Evolutionary conservation across 1,140 invertebrate species (phyloP), one percentile per base, ranked within the genome.

Genomic region (Hyles vespertilio): DNA sequence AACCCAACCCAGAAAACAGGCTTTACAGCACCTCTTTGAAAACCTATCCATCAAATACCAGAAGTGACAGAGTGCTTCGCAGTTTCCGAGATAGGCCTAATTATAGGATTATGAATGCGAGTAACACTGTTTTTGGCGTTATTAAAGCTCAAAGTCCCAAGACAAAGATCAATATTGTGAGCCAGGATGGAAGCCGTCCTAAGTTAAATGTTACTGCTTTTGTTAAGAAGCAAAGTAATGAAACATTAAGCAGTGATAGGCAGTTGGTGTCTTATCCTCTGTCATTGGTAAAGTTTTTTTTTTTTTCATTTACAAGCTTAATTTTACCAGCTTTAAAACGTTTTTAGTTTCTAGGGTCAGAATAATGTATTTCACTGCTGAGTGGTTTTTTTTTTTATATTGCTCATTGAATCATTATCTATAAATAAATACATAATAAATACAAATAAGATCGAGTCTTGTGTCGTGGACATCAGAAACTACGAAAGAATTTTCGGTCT

Each of bases 51-150:
- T 58, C 6, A 67, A 54, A 5, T n/a, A 46, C 34, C 56, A 12
- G 6, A 10, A 76, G 76, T 56, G 78, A 79, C 53, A 61, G 78
- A 57, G 68, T 81, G 1, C 48, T 84, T 10, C 62, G 77, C 10
- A 84, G 81, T 48, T 54, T 9, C 40, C 34, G 22, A 9, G 50
- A 51, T 5, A 36, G 52, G 40, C 52, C 52, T 2, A 32, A 32
- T 9, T 60, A 65, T 32, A 48, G 43, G 32, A 9, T 34, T 40
- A 32, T 55, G 7, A 59, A 52, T 22, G 5, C 51, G 1, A 55
- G 51, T 9, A 51, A 57, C 50, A 51, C 45, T 34, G 9, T 62
- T 10, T 34, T 62, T 12, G 53, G 36, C 8, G 33, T 54, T 32
- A 58, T 67, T 32, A 62, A 65, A 43, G 48, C 63, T 36, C 57